Evolutionary conservation across 2,797 vertebrate genomes (phyloP), one percentile per base, ranked within the genome.

Genomic region (Spinus pinus): DNA sequence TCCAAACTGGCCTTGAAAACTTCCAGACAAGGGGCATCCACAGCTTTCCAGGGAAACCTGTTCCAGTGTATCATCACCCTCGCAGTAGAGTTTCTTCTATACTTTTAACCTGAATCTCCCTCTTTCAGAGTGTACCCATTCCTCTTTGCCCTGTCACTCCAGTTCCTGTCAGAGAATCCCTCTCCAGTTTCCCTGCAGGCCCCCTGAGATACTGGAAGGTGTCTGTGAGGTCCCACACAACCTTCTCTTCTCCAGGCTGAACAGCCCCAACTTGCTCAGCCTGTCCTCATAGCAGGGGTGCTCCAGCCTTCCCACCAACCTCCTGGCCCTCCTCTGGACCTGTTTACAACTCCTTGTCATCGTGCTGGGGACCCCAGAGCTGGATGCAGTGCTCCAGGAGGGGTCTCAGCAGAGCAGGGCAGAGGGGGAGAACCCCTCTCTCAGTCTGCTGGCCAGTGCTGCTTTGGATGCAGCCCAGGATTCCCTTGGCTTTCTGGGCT

Each of bases 391-490:
- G 28, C 16, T 51, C 4, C 46, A 51, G 28, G 20, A 10, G 14
- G 33, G n/a, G 5, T 39, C n/a, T 33, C n/a, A 60, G 13, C 12
- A 69, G 39, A 37, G 22, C 53, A 60, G 23, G 58, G 37, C 20
- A 79, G 37, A 53, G 39, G 37, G 11, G 46, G 8, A 35, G 14
- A 58, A 24, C 16, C 30, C 31, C 15, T 61, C 19, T 10, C 19
- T 54, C 4, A 1, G 0, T 16, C 35, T 42, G 19, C 42, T 74
- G 47, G 23, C 49, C 62, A 49, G 9, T 1, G 2, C 23, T 49
- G 0, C 62, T 54, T 49, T 81, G n/a, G 23, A 42, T 64, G 50
- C 50, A 82, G 42, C 35, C 33, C 49, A 37, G 27, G 20, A 69
- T n/a, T 56, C 4, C 17, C 9, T 2, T 88, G 33, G 24, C 2